Evolutionary conservation across 2,113 vertebrate species (phyloP).

Genomic region (Strigops habroptila): DNA sequence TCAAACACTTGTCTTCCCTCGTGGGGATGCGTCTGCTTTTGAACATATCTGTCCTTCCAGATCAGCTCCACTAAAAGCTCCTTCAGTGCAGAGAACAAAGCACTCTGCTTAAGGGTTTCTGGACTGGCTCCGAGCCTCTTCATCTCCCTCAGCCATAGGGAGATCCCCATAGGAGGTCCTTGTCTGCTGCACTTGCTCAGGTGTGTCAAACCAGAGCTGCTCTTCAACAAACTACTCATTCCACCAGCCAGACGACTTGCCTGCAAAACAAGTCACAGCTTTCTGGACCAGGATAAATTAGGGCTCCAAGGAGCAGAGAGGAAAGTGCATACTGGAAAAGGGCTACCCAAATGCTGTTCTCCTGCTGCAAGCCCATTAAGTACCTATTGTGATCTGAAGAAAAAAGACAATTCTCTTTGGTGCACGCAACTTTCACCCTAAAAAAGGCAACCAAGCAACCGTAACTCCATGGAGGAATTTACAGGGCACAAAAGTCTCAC

Average conservation of each 20-base stretch:
- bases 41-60: background rate
- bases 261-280: background rate
- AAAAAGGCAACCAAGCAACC: background rate
- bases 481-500: background rate
- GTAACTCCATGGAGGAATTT: background rate
- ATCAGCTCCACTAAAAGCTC: background rate
- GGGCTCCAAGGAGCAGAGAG: background rate
- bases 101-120: background rate
- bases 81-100: background rate
- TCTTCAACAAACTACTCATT: background rate
- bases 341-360: background rate
- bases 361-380: background rate
- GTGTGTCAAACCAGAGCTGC: background rate
- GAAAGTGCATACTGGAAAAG: background rate
- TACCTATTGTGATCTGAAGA: background rate
- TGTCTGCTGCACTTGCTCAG: background rate
- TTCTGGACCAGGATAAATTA: background rate
- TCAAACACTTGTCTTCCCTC: background rate
- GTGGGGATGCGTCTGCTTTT: background rate
- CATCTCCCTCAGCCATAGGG: background rate
- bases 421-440: background rate
- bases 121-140: background rate
- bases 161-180: background rate
- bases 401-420: background rate
- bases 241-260: conserved; percentile 3